These are phyloP conservation scores for Sipha maydis DNA, from an alignment of 2,888 invertebrate species.

Conservation along the genomic window DNA sequence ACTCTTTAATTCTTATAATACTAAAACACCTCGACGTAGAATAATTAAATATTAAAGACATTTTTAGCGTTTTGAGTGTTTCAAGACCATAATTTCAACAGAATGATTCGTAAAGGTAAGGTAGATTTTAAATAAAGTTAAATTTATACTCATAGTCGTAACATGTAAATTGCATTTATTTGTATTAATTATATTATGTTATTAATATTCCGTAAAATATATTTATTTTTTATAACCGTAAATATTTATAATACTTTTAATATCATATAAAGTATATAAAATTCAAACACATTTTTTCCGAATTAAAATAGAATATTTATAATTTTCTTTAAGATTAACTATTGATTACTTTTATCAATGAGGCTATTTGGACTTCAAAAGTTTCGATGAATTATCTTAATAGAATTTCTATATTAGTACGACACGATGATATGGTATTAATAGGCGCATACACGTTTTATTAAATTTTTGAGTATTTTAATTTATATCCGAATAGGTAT, in stretches of 20 bases:
- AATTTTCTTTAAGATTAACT: background rate
- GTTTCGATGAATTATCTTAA: background rate
- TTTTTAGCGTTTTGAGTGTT: background rate
- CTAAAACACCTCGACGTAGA: background rate
- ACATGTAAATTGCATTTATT: too few species aligned
- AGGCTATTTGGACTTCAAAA: background rate
- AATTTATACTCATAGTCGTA: background rate
- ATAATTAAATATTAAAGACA: conserved; percentile 33
- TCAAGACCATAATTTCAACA: background rate
- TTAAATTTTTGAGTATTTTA: background rate
- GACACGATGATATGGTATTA: background rate
- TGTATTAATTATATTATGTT: too few species aligned
- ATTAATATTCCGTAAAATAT: too few species aligned
- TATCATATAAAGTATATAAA: too few species aligned
- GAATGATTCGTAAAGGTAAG: background rate
- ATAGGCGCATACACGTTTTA: background rate
- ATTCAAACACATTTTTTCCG: background rate
- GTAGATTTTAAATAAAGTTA: background rate
- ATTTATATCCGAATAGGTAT: too few species aligned
- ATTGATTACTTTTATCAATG: too few species aligned
- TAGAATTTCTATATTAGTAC: background rate
- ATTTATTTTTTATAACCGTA: too few species aligned
- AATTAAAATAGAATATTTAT: background rate
- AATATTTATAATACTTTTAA: too few species aligned
- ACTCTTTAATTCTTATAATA: background rate